Base-by-base conservation (phyloP, 2,113 vertebrate species). In the Pholis gunnellus region DNA sequence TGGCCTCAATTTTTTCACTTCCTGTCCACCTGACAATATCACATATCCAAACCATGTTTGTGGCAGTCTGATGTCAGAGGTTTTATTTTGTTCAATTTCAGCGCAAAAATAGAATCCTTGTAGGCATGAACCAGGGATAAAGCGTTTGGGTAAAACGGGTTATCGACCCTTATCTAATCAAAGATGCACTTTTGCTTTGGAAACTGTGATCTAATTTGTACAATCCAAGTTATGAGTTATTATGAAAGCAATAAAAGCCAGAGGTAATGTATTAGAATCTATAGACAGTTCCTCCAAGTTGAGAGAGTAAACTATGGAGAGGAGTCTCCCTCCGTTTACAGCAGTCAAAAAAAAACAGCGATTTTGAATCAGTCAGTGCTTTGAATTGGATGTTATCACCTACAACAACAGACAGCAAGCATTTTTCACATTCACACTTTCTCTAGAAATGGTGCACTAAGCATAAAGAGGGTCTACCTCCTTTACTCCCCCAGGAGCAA, bases 401-500 rank as follows among this genome's bases (percentile, higher is more conserved):
- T 54, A 73, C 67, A 83, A 80, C 27, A 78, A 81, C 27, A 46
- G 66, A 82, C 54, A 52, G 18, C 31, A 83, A 87, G 64, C 82
- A 88, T 89, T 83, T 91, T 85, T 83, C 38, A 81, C 75, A 66
- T 61, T 56, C n/a, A 83, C 78, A 67, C 75, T 80, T 88, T 86
- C 40, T 79, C 25, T 1, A 78, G 57, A 91, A 88, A 84, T 85
- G 72, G 72, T 75, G 70, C 80, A 88, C 78, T 92, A 92, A 90
- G 88, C 88, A 91, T 78, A 87, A 89, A 87, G 81, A 88, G 80
- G 88, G 91, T 91, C 80, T 92, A 89, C 85, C 92, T 93, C 74
- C 68, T 79, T 77, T 73, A 50, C 67, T 83, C 90, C 86, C 90
- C 40, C 54, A 84, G 82, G 89, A 93, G 86, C 69, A 81, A 92